A percentile compares a stretch with the other conserved stretches of the same genome.
Evolutionary conservation across 2,888 invertebrate species (phyloP).

Genomic region (Laspeyria flexula): DNA sequence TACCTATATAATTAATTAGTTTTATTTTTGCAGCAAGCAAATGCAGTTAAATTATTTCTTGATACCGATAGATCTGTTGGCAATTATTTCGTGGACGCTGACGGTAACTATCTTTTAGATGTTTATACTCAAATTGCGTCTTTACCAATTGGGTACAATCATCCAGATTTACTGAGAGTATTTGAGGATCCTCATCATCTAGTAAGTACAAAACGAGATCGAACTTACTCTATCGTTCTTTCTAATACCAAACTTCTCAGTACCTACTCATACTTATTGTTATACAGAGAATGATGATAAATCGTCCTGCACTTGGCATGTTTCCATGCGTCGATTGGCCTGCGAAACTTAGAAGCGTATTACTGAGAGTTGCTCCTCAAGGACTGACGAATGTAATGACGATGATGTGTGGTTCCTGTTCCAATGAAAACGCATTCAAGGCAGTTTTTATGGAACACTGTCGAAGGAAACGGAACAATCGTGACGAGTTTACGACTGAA

Average conservation of each 20-base stretch:
- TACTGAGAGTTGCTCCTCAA: constrained; percentile 92
- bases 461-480: constrained; percentile 89
- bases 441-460: constrained; percentile 95
- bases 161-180: constrained; percentile 92
- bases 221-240: no score
- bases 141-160: constrained; percentile 96
- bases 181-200: constrained; percentile 91
- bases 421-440: constrained; percentile 98
- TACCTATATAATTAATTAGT: no score
- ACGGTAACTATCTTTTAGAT: constrained; percentile 96
- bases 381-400: constrained; percentile 93
- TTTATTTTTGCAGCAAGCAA: constrained; percentile 88
- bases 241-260: no score
- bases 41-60: constrained; percentile 94
- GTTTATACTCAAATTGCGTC: constrained; percentile 97
- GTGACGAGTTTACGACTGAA: constrained; percentile 89
- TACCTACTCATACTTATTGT: background rate
- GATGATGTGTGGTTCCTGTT: constrained; percentile 99
- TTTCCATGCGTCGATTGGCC: constrained; percentile 97
- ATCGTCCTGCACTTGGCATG: constrained; percentile 97
- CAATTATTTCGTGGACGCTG: constrained; percentile 97
- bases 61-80: constrained; percentile 97
- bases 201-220: constrained; percentile 82
- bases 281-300: constrained; percentile 91
- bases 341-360: constrained; percentile 88